Conservation (phyloP, 1,140 invertebrate genomes). For the Diorhabda carinulata region DNA sequence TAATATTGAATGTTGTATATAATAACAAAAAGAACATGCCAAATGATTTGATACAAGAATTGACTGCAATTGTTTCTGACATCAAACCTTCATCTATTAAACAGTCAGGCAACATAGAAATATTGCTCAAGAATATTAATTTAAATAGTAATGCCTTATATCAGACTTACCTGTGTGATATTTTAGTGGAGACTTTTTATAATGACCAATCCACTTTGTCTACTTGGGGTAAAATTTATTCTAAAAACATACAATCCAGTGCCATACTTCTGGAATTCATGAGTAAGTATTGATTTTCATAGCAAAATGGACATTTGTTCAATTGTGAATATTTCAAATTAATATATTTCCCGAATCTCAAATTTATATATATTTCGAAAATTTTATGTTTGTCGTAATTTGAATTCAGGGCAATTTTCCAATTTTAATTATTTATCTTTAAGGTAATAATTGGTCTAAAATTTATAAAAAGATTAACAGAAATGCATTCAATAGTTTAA, state of each 20-base stretch:
- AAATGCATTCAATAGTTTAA: conserved; percentile 28
- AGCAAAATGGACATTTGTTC: no score
- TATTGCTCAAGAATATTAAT: conserved; percentile 48
- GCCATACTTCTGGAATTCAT: conserved; percentile 51
- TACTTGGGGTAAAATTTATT: conserved; percentile 54
- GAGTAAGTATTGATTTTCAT: conserved; percentile 42
- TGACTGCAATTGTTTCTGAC: conserved; percentile 45
- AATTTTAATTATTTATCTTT: conserved; percentile 11
- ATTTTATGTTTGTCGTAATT: no score
- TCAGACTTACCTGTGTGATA: conserved; percentile 49
- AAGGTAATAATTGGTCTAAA: conserved; percentile 25
- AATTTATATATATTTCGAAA: no score
- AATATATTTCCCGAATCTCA: no score
- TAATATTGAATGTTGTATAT: conserved; percentile 37
- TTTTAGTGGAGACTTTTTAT: conserved; percentile 49
- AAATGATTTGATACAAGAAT: conserved; percentile 36
- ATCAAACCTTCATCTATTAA: conserved; percentile 40
- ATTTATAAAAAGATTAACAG: conserved; percentile 25
- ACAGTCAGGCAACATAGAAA: conserved; percentile 49
- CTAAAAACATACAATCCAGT: conserved; percentile 52
- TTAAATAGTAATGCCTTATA: conserved; percentile 43
- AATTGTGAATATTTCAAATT: background rate
- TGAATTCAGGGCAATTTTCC: background rate
- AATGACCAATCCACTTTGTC: conserved; percentile 52
- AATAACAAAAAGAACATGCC: conserved; percentile 41